Conservation (phyloP, 2,113 vertebrate genomes). For the Pelvicachromis taeniatus region DNA sequence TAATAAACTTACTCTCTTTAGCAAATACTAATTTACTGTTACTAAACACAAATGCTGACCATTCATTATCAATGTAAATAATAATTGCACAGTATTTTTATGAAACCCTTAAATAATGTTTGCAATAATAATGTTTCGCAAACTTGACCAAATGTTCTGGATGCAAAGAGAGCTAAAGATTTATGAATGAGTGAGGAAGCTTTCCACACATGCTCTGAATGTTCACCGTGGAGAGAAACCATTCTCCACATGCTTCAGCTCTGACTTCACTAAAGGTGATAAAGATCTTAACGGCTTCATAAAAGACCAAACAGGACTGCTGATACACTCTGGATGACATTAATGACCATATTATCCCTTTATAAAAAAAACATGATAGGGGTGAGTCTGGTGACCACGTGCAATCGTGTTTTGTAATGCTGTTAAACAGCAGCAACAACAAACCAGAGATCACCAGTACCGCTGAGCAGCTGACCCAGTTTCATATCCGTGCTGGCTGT, state of each 20-base stretch:
- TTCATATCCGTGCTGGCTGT: not conserved
- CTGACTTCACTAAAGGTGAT: not conserved
- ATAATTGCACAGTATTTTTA: no score
- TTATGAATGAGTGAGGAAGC: not conserved
- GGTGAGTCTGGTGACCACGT: not conserved
- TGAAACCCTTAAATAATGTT: no score
- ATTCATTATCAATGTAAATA: not conserved
- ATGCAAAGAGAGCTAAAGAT: rapidly evolving
- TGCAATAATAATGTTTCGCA: no score
- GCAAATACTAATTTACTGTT: not conserved
- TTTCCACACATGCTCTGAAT: not conserved
- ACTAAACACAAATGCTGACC: not conserved
- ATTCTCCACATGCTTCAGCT: not conserved
- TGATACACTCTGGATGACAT: not conserved
- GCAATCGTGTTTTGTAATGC: not conserved
- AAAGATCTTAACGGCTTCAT: not conserved
- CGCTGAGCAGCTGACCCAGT: not conserved
- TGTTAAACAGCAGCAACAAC: not conserved
- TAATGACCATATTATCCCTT: not conserved
- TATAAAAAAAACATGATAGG: rapidly evolving
- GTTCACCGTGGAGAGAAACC: not conserved
- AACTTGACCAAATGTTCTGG: not conserved
- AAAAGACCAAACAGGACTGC: not conserved
- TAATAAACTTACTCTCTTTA: not conserved
- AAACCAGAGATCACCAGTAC: not conserved